These are phyloP conservation scores for Acrocephalus arundinaceus DNA, from an alignment of 2,113 vertebrate genomes.

Conservation along the genomic window DNA sequence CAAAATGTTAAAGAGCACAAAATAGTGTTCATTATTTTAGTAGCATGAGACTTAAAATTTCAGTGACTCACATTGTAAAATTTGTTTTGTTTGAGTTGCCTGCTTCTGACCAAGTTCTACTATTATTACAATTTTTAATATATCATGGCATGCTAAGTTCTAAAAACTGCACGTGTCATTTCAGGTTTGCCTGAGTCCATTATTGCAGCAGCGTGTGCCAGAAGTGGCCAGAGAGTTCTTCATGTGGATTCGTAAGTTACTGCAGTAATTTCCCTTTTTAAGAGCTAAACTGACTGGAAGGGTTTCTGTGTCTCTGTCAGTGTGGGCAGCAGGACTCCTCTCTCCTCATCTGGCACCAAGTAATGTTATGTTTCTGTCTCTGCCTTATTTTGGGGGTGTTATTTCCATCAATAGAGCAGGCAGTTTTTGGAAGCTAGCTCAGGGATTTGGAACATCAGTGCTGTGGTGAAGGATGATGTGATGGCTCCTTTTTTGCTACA, in stretches of 20 bases:
- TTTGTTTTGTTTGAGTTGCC: neutral
- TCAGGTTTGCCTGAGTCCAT: slow-evolving; percentile 91
- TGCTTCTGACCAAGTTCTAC: neutral
- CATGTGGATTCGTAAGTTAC: slow-evolving; percentile 88
- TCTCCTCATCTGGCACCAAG: neutral
- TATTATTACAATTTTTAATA: neutral
- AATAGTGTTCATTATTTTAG: neutral
- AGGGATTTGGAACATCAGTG: neutral
- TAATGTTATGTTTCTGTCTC: neutral
- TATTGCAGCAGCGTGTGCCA: slow-evolving; percentile 88
- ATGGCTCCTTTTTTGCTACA: neutral
- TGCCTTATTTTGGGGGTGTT: neutral
- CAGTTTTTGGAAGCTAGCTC: neutral
- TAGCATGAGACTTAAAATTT: neutral
- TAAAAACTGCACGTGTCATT: slow-evolving; percentile 29
- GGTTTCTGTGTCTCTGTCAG: neutral
- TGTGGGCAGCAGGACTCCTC: neutral
- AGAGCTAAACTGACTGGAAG: neutral
- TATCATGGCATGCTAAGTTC: neutral
- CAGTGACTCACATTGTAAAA: neutral
- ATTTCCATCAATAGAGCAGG: neutral
- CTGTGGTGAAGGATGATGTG: neutral
- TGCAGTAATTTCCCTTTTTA: neutral
- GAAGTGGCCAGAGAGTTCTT: slow-evolving; percentile 89
- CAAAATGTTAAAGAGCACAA: neutral